Conservation (phyloP, 2,888 invertebrate species). For the Octonoba sinensis region DNA sequence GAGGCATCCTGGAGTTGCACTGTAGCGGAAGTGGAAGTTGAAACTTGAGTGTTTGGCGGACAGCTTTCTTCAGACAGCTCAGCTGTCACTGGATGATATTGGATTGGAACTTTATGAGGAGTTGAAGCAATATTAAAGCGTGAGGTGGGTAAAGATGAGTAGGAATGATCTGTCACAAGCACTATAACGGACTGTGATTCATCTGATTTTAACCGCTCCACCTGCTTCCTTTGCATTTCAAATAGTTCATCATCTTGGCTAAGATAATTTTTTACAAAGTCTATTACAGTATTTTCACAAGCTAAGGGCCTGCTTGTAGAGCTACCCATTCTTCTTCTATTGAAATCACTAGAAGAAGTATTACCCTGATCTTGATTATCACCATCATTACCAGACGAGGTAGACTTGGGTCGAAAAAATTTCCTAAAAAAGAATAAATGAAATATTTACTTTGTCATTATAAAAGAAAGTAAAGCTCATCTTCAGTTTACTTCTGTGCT, state of each 20-base stretch:
- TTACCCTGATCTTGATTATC: conserved; percentile 36
- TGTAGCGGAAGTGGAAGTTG: conserved; percentile 16
- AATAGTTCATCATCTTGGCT: conserved; percentile 71
- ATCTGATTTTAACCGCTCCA: conserved; percentile 70
- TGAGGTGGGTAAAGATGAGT: conserved; percentile 70
- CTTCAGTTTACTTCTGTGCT: too few relatives aligned
- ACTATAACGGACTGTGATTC: conserved; percentile 67
- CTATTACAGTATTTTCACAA: conserved; percentile 39
- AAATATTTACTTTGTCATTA: too few relatives aligned
- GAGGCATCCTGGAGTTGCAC: conserved; percentile 35
- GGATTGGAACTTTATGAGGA: conserved; percentile 70
- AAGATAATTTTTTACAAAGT: conserved; percentile 45
- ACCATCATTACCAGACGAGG: conserved; percentile 16
- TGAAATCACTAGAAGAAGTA: conserved; percentile 43
- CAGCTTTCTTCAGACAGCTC: conserved; percentile 66
- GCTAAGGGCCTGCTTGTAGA: conserved; percentile 29
- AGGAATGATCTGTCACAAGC: conserved; percentile 69
- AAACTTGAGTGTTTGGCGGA: conserved; percentile 31
- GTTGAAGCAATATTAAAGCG: conserved; percentile 71
- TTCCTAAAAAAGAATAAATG: conserved; percentile 81
- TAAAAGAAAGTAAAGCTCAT: too few relatives aligned
- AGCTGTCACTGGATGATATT: conserved; percentile 68
- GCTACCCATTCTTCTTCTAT: conserved; percentile 27
- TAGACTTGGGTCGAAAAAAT: conserved; percentile 51
- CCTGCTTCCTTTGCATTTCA: conserved; percentile 72